These are phyloP conservation scores for Orchesellides sinensis DNA, from an alignment of 2,888 invertebrate genomes.

Conservation along the genomic window DNA sequence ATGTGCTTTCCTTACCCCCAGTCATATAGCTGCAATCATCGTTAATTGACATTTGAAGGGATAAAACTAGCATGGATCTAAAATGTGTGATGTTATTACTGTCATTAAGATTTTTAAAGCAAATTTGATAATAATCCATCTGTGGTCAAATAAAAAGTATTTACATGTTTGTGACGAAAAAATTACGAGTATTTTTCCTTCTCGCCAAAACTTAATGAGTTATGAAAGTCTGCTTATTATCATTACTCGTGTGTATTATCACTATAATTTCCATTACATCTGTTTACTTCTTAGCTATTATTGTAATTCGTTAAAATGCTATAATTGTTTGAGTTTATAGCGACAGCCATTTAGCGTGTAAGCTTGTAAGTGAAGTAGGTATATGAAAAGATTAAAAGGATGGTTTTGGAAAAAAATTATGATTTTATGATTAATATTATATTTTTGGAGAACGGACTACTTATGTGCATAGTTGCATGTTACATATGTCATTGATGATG, in stretches of 20 bases:
- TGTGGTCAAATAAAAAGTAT: conserved; percentile 23
- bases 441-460: too few relatives aligned
- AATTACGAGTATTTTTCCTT: conserved; percentile 16
- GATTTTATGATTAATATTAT: conserved; percentile 11
- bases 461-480: too few relatives aligned
- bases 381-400: too few relatives aligned
- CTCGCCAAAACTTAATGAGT: conserved; percentile 57
- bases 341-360: conserved; percentile 36
- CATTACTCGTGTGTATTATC: conserved; percentile 7
- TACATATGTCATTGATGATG: not conserved
- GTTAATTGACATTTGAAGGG: not conserved
- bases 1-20: not conserved
- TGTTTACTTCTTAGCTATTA: conserved; percentile 7
- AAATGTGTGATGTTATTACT: conserved; percentile 3
- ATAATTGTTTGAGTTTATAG: conserved; percentile 19
- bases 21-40: not conserved
- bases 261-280: conserved; percentile 10
- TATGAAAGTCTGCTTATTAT: conserved; percentile 51
- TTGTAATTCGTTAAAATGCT: not conserved
- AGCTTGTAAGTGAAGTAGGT: too few relatives aligned
- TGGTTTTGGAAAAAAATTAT: too few relatives aligned
- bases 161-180: not conserved
- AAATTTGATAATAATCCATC: conserved; percentile 21
- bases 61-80: not conserved
- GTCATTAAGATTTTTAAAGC: not conserved